A percentile compares a stretch with the other conserved stretches of the same genome.
Conservation (phyloP, 92 coral and sea anemone genomes). For the Actinostola sp. region DNA sequence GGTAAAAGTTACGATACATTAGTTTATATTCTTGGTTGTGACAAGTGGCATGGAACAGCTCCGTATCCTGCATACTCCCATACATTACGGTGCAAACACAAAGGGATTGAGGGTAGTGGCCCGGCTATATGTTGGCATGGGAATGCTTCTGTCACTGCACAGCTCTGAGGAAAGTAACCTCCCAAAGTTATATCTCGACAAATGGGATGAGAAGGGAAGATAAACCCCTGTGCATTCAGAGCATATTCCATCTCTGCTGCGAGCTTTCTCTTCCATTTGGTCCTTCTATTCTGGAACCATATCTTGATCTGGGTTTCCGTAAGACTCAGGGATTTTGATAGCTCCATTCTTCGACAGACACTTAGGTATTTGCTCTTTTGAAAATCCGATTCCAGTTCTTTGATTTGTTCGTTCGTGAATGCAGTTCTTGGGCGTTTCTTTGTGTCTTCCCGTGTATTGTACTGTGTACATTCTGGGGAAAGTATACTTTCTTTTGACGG, state of each 20-base stretch:
- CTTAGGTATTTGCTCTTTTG: constrained; percentile 92
- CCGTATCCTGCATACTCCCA: background rate
- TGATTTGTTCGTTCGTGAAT: constrained; percentile 94
- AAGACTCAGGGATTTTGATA: constrained; percentile 82
- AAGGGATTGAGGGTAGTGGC: constrained; percentile 4
- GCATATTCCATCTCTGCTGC: constrained; percentile 96
- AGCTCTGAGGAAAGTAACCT: background rate
- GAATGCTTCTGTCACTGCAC: background rate
- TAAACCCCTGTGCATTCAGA: constrained; percentile 60
- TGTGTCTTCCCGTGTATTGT: constrained; percentile 23
- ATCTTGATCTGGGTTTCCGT: constrained; percentile 98
- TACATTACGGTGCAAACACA: constrained; percentile 5
- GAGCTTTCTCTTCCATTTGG: constrained; percentile 96
- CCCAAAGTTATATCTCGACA: constrained; percentile 18
- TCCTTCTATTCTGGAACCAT: constrained; percentile 98
- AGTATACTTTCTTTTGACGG: constrained; percentile 10
- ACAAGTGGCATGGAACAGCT: background rate
- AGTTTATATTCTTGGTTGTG: constrained; percentile 19
- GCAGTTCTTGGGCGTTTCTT: constrained; percentile 96
- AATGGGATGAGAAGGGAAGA: constrained; percentile 65
- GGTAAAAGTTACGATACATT: no score
- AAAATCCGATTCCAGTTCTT: constrained; percentile 89
- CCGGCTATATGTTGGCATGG: constrained; percentile 3
- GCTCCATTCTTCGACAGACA: constrained; percentile 92
- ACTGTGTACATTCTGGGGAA: constrained; percentile 1